phyloP scores from a whole-genome alignment of 2,888 invertebrate species.

The Listrodromus nycthemerus region DNA sequence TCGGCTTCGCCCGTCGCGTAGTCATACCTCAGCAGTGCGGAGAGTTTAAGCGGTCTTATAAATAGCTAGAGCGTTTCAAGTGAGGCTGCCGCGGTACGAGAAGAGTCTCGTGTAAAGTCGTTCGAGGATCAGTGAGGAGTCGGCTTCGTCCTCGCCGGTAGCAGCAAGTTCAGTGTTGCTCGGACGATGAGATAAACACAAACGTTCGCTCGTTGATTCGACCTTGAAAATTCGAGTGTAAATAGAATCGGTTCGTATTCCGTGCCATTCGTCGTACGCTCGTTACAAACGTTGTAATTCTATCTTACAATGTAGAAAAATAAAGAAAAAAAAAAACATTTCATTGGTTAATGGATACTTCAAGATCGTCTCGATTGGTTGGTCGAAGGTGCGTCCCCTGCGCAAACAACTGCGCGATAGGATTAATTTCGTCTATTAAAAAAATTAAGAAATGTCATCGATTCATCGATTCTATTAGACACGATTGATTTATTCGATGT shows the following conservation, averaged over 20 bases:
- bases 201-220: neutral
- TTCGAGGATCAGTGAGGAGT: slow-evolving; percentile 70
- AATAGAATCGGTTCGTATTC: neutral
- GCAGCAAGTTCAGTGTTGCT: slow-evolving; percentile 45
- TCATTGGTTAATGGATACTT: neutral
- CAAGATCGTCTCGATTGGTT: neutral
- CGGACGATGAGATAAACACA: slow-evolving; percentile 51
- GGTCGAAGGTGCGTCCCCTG: neutral
- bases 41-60: slow-evolving; percentile 61
- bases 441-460: neutral
- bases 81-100: slow-evolving; percentile 40
- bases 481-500: neutral
- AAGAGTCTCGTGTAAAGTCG: slow-evolving; percentile 56
- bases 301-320: neutral
- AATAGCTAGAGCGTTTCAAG: slow-evolving; percentile 62
- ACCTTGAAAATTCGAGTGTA: neutral
- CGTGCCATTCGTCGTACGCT: neutral
- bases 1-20: slow-evolving; percentile 11
- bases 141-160: slow-evolving; percentile 66
- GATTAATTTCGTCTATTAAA: neutral
- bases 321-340: neutral
- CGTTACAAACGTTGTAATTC: neutral
- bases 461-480: neutral
- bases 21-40: slow-evolving; percentile 19
- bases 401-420: neutral